Conservation (phyloP, 2,888 invertebrate genomes). For the Nemotelus nigrinus region DNA sequence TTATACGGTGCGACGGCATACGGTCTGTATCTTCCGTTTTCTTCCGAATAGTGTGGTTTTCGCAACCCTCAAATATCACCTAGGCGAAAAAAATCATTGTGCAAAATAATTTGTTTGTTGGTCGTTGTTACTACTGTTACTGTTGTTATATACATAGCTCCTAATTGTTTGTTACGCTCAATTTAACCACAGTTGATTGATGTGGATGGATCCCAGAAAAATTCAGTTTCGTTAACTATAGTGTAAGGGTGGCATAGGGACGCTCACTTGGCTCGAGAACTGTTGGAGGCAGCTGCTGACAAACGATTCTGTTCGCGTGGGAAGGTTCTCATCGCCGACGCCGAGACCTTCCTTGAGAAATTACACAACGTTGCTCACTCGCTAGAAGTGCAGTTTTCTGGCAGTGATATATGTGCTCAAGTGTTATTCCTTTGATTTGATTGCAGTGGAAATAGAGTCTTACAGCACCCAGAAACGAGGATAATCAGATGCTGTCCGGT, state of each 20-base stretch:
- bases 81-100: too few species aligned
- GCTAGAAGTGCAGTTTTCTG: constrained; percentile 2
- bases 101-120: too few species aligned
- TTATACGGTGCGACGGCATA: constrained; percentile 25
- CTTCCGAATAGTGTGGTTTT: neutral
- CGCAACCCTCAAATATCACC: neutral
- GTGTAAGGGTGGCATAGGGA: neutral
- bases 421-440: neutral
- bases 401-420: neutral
- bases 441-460: constrained; percentile 32
- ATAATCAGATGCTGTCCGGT: constrained; percentile 13
- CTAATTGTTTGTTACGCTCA: neutral
- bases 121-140: too few species aligned
- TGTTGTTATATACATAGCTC: too few species aligned
- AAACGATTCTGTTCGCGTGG: constrained; percentile 26
- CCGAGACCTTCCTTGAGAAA: constrained; percentile 18
- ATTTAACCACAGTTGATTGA: neutral
- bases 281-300: neutral
- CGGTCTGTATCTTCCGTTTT: constrained; percentile 24
- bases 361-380: constrained; percentile 20
- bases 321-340: constrained; percentile 12
- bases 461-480: neutral
- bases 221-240: neutral
- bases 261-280: neutral
- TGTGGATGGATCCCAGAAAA: neutral